Evolutionary conservation across 2,113 vertebrate species (phyloP).

Genomic region (Riparia riparia): DNA sequence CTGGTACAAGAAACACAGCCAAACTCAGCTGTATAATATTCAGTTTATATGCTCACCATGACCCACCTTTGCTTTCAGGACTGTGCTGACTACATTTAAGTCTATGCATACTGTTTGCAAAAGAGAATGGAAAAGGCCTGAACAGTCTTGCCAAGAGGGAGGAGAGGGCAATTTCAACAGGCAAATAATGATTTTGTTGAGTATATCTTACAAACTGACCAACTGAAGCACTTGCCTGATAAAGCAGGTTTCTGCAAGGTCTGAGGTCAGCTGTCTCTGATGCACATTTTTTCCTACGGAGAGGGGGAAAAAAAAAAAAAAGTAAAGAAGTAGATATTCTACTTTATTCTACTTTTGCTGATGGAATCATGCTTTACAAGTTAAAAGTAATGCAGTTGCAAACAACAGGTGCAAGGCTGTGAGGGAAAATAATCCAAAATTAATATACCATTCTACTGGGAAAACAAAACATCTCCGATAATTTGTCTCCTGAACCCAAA

Average conservation of each 20-base stretch:
- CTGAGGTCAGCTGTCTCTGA: not conserved
- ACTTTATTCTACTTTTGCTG: not conserved
- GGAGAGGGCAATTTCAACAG: not conserved
- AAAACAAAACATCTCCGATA: not conserved
- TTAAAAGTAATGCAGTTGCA: not conserved
- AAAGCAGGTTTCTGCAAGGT: not conserved
- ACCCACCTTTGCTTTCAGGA: not conserved
- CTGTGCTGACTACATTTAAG: not conserved
- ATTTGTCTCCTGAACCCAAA: not conserved
- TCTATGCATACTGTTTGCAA: not conserved
- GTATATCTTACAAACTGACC: not conserved
- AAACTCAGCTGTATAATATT: not conserved
- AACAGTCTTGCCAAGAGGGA: not conserved
- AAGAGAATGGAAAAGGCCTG: not conserved
- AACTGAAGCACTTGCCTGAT: not conserved
- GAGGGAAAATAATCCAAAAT: not conserved
- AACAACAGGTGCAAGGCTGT: not conserved
- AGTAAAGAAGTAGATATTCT: not conserved
- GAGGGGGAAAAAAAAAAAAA: not conserved
- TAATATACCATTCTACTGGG: not conserved
- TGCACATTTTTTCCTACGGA: conserved; percentile 1
- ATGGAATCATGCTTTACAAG: not conserved
- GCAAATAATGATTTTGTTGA: not conserved
- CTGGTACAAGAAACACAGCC: not conserved
- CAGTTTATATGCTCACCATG: not conserved